phyloP scores from a whole-genome alignment of 2,113 vertebrate species.

The Oophaga pumilio region DNA sequence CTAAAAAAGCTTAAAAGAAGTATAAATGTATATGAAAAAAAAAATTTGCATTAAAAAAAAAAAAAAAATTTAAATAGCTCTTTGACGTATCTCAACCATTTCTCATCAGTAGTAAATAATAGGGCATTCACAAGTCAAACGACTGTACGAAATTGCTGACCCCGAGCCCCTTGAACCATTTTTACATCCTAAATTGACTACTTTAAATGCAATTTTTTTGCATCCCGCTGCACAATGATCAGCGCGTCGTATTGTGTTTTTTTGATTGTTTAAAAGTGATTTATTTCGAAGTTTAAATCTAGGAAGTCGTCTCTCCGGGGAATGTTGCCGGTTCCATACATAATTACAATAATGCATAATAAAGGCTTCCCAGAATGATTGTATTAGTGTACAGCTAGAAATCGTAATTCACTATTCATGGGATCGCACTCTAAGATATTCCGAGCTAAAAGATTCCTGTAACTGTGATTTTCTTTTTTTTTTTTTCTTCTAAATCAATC shows the following conservation, averaged over 20 bases:
- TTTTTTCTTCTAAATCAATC: slow-evolving; percentile 41
- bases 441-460: slow-evolving; percentile 48
- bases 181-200: neutral
- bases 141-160: neutral
- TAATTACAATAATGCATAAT: slow-evolving; percentile 35
- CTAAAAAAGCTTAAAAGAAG: neutral
- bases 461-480: slow-evolving; percentile 38
- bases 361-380: slow-evolving; percentile 43
- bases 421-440: slow-evolving; percentile 32
- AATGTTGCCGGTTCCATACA: neutral
- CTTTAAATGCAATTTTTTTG: slow-evolving; percentile 2
- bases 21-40: neutral
- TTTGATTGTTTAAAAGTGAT: slow-evolving; percentile 45
- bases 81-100: slow-evolving; percentile 3
- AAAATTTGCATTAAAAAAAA: neutral
- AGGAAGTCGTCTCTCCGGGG: slow-evolving; percentile 1
- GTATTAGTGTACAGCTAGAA: slow-evolving; percentile 10
- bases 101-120: slow-evolving; percentile 23
- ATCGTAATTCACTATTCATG: slow-evolving; percentile 39
- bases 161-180: neutral
- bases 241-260: neutral
- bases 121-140: neutral
- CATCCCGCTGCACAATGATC: neutral
- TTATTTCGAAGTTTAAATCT: slow-evolving; percentile 31
- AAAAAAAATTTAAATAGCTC: neutral